Percentiles rank a stretch among this genome's conserved stretches.
phyloP scores from a whole-genome alignment of 2,113 vertebrate species.

The Suncus etruscus region DNA sequence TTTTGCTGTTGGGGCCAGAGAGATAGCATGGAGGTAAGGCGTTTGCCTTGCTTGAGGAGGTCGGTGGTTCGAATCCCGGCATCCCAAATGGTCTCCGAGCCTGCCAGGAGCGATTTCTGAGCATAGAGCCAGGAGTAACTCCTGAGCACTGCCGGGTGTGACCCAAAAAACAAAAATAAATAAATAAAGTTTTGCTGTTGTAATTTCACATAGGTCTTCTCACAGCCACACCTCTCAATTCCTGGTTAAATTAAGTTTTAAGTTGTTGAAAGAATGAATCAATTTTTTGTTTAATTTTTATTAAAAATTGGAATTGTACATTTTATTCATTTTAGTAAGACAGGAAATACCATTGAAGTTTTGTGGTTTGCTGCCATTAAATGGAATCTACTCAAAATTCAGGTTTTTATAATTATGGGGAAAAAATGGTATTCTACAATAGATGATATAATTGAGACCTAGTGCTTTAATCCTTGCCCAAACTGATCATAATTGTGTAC shows the following conservation, averaged over 20 bases:
- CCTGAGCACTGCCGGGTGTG: too few species aligned
- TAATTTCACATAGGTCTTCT: neutral
- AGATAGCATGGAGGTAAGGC: too few species aligned
- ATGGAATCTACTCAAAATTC: neutral
- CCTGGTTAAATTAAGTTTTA: constrained; percentile 23
- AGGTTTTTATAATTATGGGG: neutral
- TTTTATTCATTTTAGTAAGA: constrained; percentile 45
- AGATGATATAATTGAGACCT: neutral
- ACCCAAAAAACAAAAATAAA: too few species aligned
- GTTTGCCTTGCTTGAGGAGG: too few species aligned
- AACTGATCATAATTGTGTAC: neutral
- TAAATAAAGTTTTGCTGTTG: too few species aligned
- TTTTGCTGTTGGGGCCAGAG: too few species aligned
- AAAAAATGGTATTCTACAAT: neutral
- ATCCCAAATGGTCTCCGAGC: too few species aligned
- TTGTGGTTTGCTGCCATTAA: neutral
- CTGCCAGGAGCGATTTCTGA: too few species aligned
- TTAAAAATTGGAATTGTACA: constrained; percentile 26
- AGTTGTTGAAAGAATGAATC: constrained; percentile 54
- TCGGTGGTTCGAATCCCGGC: too few species aligned
- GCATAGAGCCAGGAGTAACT: too few species aligned
- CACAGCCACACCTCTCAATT: neutral
- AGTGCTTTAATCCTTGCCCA: neutral
- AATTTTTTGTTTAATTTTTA: constrained; percentile 47
- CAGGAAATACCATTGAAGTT: constrained; percentile 3